Percentiles rank a stretch among this genome's conserved stretches.
These are phyloP conservation scores for Pelochelys cantorii DNA, from an alignment of 2,797 vertebrate species.

Conservation along the genomic window DNA sequence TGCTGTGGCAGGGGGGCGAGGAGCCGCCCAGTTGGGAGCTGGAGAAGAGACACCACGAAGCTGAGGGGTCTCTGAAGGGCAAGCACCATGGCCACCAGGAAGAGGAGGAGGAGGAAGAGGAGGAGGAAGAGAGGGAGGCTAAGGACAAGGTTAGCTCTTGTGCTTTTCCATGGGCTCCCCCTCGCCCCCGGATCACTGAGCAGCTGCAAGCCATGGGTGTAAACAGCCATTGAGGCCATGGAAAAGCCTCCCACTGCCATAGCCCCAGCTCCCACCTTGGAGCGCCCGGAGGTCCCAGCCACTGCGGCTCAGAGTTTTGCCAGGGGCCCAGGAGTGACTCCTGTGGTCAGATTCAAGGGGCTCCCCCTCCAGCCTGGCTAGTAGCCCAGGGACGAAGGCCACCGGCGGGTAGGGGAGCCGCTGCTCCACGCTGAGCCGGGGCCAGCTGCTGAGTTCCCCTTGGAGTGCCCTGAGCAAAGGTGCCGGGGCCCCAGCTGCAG, in stretches of 20 bases:
- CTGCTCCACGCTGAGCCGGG: neutral
- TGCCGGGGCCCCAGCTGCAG: too few relatives aligned
- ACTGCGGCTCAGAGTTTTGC: neutral
- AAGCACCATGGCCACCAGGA: constrained; percentile 59
- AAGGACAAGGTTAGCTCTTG: constrained; percentile 37
- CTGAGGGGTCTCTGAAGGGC: constrained; percentile 37
- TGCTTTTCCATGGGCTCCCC: neutral
- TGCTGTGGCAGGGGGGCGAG: neutral
- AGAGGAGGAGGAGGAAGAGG: constrained; percentile 74
- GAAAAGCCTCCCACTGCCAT: too few relatives aligned
- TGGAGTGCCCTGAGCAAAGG: too few relatives aligned
- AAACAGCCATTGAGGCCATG: neutral
- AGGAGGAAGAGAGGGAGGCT: neutral
- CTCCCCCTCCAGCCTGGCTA: neutral
- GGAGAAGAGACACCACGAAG: constrained; percentile 17
- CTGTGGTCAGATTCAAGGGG: neutral
- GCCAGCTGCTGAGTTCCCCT: too few relatives aligned
- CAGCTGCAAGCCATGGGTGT: too few relatives aligned
- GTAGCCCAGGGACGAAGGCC: neutral
- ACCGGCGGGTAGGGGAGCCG: neutral
- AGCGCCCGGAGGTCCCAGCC: neutral
- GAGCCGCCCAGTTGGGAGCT: neutral
- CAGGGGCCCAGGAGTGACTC: neutral
- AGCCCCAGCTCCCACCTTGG: neutral
- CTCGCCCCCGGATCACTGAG: too few relatives aligned